Conservation (phyloP, 2,113 vertebrate species). For the Caranx ignobilis region DNA sequence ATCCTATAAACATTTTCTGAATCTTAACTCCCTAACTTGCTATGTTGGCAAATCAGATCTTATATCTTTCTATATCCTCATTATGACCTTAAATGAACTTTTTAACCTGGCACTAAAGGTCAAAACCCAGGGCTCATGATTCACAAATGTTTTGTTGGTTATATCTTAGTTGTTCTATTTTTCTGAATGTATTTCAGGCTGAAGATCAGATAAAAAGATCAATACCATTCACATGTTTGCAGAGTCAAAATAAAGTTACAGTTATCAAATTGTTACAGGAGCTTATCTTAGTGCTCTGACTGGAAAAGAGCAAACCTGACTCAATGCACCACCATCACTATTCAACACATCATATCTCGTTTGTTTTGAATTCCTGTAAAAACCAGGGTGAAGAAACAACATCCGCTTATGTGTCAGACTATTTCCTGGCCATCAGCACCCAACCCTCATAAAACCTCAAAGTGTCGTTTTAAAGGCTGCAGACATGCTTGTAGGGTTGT, state of each 20-base stretch:
- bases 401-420: no score
- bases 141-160: neutral
- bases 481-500: neutral
- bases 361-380: no score
- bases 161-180: no score
- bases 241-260: no score
- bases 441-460: neutral
- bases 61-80: neutral
- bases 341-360: no score
- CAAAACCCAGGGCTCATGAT: neutral
- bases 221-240: no score
- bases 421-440: neutral
- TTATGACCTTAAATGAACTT: neutral
- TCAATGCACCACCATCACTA: no score
- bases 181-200: neutral
- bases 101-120: neutral
- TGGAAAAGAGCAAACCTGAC: no score
- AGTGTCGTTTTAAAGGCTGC: neutral
- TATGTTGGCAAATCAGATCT: neutral
- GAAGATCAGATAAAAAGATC: neutral
- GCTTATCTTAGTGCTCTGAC: no score
- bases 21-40: neutral
- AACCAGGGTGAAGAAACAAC: no score
- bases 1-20: neutral
- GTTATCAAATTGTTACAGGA: no score